Conservation (phyloP, 1,140 invertebrate species). For the Calycopis cecrops region DNA sequence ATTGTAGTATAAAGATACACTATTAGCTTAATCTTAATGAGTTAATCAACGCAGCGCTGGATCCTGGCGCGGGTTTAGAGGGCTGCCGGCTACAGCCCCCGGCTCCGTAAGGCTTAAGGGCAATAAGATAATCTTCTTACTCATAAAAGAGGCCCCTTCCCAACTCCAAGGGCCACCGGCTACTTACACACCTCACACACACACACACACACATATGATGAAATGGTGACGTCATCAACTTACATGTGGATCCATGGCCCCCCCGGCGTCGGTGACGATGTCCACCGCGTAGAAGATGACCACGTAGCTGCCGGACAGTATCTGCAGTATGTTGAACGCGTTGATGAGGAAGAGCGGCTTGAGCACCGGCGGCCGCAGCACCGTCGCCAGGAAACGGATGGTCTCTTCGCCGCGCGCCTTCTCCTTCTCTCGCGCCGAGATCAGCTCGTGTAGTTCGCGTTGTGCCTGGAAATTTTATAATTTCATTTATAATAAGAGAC, state of each 20-base stretch:
- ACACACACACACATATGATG: too few species aligned
- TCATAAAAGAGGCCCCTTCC: too few species aligned
- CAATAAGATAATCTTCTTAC: too few species aligned
- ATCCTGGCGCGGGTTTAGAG: too few species aligned
- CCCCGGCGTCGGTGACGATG: constrained; percentile 77
- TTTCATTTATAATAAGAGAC: neutral
- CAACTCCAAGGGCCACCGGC: too few species aligned
- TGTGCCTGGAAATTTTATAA: constrained; percentile 60
- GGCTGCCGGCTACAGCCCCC: too few species aligned
- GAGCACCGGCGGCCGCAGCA: constrained; percentile 75
- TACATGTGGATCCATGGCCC: constrained; percentile 46
- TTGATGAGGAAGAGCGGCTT: constrained; percentile 84
- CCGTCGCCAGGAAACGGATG: constrained; percentile 69
- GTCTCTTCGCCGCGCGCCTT: constrained; percentile 62
- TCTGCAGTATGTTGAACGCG: constrained; percentile 82
- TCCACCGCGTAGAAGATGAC: constrained; percentile 85
- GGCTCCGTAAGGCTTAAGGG: too few species aligned
- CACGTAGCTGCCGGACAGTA: constrained; percentile 83
- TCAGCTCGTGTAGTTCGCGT: constrained; percentile 75
- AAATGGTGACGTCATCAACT: constrained; percentile 25
- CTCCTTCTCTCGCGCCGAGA: constrained; percentile 69
- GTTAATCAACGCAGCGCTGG: too few species aligned
- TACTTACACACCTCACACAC: too few species aligned
- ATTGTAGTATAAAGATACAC: too few species aligned
- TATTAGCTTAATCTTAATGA: too few species aligned